A percentile compares a stretch with the other conserved stretches of the same genome.
Conservation (phyloP, 2,113 vertebrate genomes). For the Orycteropus afer region DNA sequence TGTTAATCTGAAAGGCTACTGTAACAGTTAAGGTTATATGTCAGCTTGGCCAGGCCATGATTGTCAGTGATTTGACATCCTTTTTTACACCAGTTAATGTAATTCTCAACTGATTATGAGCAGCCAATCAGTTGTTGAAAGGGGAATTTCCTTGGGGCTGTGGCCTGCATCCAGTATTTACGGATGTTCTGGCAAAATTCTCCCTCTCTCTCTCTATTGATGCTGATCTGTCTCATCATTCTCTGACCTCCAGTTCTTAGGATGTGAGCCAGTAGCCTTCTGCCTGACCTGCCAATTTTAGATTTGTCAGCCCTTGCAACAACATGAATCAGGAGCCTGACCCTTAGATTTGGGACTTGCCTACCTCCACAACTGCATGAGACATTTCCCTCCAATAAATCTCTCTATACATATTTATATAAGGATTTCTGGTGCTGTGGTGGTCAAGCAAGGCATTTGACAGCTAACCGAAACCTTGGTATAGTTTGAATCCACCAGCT, state of each 20-base stretch:
- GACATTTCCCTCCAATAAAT: not conserved
- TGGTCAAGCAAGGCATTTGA: no score
- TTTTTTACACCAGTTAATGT: not conserved
- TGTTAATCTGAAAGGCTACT: not conserved
- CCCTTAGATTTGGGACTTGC: not conserved
- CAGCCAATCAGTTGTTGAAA: not conserved
- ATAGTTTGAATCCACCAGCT: no score
- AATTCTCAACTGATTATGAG: not conserved
- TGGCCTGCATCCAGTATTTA: not conserved
- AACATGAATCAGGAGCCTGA: not conserved
- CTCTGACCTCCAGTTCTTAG: not conserved
- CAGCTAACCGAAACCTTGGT: no score
- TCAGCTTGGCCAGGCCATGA: not conserved
- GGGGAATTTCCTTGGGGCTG: not conserved
- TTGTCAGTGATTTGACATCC: not conserved
- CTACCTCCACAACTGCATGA: not conserved
- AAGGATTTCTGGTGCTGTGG: no score
- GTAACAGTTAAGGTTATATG: not conserved
- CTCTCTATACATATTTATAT: no score
- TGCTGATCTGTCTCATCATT: no score
- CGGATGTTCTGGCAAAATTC: not conserved
- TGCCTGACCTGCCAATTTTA: not conserved
- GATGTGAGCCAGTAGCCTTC: not conserved
- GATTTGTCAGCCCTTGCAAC: no score
- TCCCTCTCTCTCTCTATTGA: no score